Percentiles rank a stretch among this genome's conserved stretches.
phyloP scores from a whole-genome alignment of 2,113 vertebrate genomes.

The Sinocyclocheilus anophthalmus region DNA sequence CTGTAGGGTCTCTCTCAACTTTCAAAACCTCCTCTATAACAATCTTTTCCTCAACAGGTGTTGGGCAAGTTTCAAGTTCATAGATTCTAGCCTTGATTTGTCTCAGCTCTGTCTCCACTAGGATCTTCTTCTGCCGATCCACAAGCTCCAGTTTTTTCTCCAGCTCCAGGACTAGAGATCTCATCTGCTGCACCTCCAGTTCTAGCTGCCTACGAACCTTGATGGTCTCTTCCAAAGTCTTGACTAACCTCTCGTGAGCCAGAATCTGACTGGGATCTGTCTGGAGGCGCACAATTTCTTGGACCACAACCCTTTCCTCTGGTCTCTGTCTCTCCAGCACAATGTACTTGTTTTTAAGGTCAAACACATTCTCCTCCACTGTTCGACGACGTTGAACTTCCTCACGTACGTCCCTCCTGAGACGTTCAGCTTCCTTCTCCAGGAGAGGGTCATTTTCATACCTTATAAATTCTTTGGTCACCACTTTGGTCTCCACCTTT shows the following conservation, averaged over 20 bases:
- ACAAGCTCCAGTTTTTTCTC: constrained; percentile 83
- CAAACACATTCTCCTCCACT: constrained; percentile 82
- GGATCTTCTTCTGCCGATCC: constrained; percentile 85
- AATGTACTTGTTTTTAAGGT: constrained; percentile 86
- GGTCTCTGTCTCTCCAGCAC: constrained; percentile 87
- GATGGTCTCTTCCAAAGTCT: constrained; percentile 81
- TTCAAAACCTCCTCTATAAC: constrained; percentile 92
- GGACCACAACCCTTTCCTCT: constrained; percentile 85
- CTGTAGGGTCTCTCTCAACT: constrained; percentile 87
- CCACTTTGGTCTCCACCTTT: constrained; percentile 86
- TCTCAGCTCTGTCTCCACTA: constrained; percentile 84
- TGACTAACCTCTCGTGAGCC: constrained; percentile 83
- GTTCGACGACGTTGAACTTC: constrained; percentile 81
- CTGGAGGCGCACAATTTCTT: constrained; percentile 85
- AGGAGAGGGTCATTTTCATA: constrained; percentile 90
- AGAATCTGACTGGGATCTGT: constrained; percentile 86
- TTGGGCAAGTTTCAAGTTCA: constrained; percentile 82
- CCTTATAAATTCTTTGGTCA: constrained; percentile 87
- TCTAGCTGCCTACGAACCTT: constrained; percentile 83
- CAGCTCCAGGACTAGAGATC: constrained; percentile 76
- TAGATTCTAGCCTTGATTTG: constrained; percentile 83
- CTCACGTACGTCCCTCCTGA: constrained; percentile 82
- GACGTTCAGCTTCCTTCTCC: constrained; percentile 86
- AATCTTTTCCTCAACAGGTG: constrained; percentile 86
- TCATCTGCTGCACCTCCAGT: constrained; percentile 84